phyloP scores from a whole-genome alignment of 2,888 invertebrate genomes.

The Plagodis pulveraria region DNA sequence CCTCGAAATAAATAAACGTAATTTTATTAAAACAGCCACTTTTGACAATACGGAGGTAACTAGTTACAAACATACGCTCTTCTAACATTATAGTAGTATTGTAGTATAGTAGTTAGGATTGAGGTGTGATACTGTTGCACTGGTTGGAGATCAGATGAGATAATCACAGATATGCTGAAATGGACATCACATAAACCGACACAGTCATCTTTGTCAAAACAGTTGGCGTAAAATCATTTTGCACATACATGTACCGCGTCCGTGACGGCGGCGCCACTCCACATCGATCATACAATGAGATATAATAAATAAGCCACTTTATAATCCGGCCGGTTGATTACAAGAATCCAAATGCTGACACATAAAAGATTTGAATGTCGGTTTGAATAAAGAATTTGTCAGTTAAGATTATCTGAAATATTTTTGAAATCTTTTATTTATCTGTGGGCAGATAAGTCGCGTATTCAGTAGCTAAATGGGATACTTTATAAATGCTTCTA shows the following conservation, averaged over 20 bases:
- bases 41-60: too few relatives aligned
- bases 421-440: conserved; percentile 56
- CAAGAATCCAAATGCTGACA: conserved; percentile 27
- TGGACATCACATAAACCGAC: conserved; percentile 38
- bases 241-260: conserved; percentile 34
- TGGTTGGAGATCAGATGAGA: conserved; percentile 40
- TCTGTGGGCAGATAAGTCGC: conserved; percentile 56
- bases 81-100: conserved; percentile 1
- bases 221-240: conserved; percentile 40
- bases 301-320: conserved; percentile 51
- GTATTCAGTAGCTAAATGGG: conserved; percentile 58
- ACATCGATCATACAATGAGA: conserved; percentile 39
- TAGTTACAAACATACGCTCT: too few relatives aligned
- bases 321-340: conserved; percentile 40
- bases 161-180: conserved; percentile 42
- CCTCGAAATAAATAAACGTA: too few relatives aligned
- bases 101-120: too few relatives aligned
- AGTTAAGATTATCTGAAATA: conserved; percentile 39
- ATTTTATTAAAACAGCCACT: too few relatives aligned
- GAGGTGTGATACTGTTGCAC: conserved; percentile 22
- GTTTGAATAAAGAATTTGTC: conserved; percentile 35
- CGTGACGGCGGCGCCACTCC: conserved; percentile 38
- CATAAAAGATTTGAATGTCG: conserved; percentile 37
- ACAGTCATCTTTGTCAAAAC: conserved; percentile 42
- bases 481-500: conserved; percentile 64